Conservation (phyloP, 2,113 vertebrate genomes). For the Lepus europaeus region DNA sequence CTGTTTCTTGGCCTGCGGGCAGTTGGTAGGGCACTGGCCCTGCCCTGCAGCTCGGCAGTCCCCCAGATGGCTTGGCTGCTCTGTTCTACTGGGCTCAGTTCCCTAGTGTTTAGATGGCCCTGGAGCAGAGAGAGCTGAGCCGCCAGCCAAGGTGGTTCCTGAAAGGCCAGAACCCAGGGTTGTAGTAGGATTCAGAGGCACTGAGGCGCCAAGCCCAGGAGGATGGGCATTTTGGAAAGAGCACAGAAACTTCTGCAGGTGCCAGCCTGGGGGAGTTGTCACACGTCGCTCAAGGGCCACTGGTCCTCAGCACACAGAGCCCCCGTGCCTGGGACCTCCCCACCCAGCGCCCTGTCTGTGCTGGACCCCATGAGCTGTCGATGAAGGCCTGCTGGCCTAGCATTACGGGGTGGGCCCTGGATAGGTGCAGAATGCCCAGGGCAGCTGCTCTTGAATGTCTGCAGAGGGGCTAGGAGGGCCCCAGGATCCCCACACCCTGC, state of each 20-base stretch:
- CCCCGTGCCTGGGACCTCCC: background rate
- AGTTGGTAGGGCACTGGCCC: background rate
- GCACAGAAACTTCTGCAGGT: conserved; percentile 35
- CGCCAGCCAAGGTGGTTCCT: conserved; percentile 14
- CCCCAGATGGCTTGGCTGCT: background rate
- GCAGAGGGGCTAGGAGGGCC: background rate
- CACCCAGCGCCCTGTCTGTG: background rate
- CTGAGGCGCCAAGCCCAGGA: background rate
- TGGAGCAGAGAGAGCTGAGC: background rate
- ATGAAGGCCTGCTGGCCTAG: background rate
- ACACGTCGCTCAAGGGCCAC: background rate
- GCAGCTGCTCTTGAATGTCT: background rate
- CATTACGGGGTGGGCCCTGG: background rate
- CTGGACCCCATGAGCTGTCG: background rate
- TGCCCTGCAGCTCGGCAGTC: background rate
- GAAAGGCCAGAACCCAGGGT: background rate
- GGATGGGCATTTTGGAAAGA: conserved; percentile 15
- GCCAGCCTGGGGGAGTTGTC: background rate
- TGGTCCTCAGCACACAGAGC: background rate
- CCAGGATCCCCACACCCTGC: rapidly evolving
- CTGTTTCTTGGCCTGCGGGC: background rate
- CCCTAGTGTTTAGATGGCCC: conserved; percentile 23
- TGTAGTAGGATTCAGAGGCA: background rate
- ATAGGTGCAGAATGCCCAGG: background rate
- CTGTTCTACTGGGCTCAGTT: conserved; percentile 9